Percentiles rank a stretch among this genome's conserved stretches.
Conservation (phyloP, 2,113 vertebrate genomes). For the Microcebus lehilahytsara region DNA sequence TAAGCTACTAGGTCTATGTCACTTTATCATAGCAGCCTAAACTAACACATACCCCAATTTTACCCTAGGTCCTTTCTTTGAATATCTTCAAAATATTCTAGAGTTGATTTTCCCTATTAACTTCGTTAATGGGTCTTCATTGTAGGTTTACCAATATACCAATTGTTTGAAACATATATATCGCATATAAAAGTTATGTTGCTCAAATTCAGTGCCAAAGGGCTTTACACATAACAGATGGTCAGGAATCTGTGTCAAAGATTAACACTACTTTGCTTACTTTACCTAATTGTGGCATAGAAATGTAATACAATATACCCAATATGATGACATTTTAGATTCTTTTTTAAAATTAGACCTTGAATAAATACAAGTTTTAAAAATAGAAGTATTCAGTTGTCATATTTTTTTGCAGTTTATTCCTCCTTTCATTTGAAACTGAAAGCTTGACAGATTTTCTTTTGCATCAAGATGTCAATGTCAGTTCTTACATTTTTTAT, state of each 20-base stretch:
- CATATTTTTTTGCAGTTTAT: not conserved
- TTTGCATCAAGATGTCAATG: not conserved
- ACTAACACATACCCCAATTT: not conserved
- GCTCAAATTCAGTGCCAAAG: not conserved
- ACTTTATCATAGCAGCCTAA: not conserved
- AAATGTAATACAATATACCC: not conserved
- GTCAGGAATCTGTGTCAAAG: not conserved
- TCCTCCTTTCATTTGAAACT: not conserved
- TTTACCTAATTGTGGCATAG: not conserved
- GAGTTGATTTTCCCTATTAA: not conserved
- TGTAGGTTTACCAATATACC: not conserved
- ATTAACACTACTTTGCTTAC: not conserved
- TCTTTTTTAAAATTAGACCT: not conserved
- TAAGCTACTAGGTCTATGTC: fast-evolving
- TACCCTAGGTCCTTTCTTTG: not conserved
- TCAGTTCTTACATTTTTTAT: not conserved
- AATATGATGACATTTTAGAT: not conserved
- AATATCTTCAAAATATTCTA: not conserved
- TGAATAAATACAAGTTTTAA: not conserved
- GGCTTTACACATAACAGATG: not conserved
- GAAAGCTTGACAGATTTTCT: not conserved
- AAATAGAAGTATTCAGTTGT: not conserved
- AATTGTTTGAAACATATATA: not conserved
- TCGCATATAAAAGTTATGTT: not conserved
- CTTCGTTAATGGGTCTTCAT: not conserved